Conservation (phyloP, 1,140 invertebrate species). For the Pomacea maculata region DNA sequence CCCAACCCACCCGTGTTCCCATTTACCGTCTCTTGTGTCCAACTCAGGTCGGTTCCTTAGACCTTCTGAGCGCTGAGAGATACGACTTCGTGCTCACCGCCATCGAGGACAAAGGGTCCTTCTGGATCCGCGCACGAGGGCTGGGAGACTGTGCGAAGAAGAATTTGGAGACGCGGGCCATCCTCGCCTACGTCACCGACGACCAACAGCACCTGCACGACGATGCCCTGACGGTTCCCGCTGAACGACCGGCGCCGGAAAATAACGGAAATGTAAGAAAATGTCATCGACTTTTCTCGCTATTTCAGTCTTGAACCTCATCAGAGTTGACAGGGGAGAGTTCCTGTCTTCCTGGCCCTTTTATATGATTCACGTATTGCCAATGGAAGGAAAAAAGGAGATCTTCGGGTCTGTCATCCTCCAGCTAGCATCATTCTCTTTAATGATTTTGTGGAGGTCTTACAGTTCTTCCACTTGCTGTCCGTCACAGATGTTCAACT, state of each 20-base stretch:
- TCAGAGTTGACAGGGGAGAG: neutral
- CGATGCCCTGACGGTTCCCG: neutral
- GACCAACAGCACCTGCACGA: too few species aligned
- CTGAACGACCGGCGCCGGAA: conserved; percentile 3
- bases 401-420: too few species aligned
- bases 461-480: too few species aligned
- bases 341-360: neutral
- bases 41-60: conserved; percentile 30
- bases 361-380: too few species aligned
- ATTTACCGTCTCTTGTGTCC: too few species aligned
- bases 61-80: conserved; percentile 38
- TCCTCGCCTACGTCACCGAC: neutral
- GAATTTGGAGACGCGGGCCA: conserved; percentile 68
- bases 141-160: conserved; percentile 84
- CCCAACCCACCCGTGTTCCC: too few species aligned
- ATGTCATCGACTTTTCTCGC: neutral
- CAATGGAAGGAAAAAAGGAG: too few species aligned
- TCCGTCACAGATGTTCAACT: neutral
- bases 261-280: neutral
- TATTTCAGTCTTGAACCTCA: neutral
- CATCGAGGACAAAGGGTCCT: conserved; percentile 74
- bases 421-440: too few species aligned
- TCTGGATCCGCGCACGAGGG: conserved; percentile 82
- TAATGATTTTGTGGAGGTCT: too few species aligned
- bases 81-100: conserved; percentile 83